Evolutionary conservation across 2,113 vertebrate species (phyloP).

Genomic region (Pelodiscus sinensis): DNA sequence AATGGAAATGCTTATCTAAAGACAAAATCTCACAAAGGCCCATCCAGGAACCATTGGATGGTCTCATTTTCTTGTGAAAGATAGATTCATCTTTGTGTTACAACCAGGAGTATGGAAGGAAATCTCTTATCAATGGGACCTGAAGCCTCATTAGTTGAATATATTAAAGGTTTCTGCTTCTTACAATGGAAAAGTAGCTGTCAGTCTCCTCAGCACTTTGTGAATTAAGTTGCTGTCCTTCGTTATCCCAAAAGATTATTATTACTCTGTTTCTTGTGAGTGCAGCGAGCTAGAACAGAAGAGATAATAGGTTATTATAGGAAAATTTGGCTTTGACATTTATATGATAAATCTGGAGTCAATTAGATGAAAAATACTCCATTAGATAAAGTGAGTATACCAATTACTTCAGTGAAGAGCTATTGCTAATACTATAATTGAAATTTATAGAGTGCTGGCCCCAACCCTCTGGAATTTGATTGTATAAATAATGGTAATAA

Average conservation of each 20-base stretch:
- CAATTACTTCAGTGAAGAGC: slow-evolving; percentile 77
- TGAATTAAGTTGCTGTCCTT: slow-evolving; percentile 73
- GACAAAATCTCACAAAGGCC: background rate
- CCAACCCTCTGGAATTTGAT: slow-evolving; percentile 55
- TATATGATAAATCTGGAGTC: slow-evolving; percentile 82
- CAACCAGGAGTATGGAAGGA: background rate
- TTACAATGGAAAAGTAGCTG: slow-evolving; percentile 60
- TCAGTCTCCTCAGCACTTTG: slow-evolving; percentile 36
- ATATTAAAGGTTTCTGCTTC: slow-evolving; percentile 65
- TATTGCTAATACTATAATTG: slow-evolving; percentile 79
- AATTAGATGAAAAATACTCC: slow-evolving; percentile 84
- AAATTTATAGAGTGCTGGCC: slow-evolving; percentile 76
- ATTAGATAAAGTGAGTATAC: slow-evolving; percentile 80
- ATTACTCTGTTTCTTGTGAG: slow-evolving; percentile 64
- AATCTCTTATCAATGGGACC: slow-evolving; percentile 8
- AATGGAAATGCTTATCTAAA: slow-evolving; percentile 31
- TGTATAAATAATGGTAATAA: slow-evolving; percentile 46
- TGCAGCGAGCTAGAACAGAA: slow-evolving; percentile 78
- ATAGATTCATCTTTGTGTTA: background rate
- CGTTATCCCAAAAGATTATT: slow-evolving; percentile 72
- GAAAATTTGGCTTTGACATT: slow-evolving; percentile 82
- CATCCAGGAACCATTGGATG: slow-evolving; percentile 26
- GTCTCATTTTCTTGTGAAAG: slow-evolving; percentile 22
- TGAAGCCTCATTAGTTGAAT: slow-evolving; percentile 49
- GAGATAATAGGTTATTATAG: slow-evolving; percentile 82